A percentile compares a stretch with the other conserved stretches of the same genome.
phyloP scores from a whole-genome alignment of 1,140 invertebrate species.

The Cotesia vestalis region DNA sequence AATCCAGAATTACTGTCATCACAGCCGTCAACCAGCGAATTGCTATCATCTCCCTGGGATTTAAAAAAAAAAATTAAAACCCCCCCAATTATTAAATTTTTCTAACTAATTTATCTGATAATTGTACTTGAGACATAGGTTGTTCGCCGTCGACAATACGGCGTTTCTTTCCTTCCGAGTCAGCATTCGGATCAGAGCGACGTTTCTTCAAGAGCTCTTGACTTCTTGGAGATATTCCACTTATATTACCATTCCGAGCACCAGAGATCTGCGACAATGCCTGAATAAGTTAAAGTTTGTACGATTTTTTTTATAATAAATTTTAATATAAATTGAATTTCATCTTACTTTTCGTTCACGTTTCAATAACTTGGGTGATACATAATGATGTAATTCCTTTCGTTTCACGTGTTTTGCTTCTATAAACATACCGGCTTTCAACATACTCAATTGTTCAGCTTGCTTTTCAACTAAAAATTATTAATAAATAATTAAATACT shows the following conservation, averaged over 20 bases:
- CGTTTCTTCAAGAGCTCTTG: conserved; percentile 47
- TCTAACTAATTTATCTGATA: neutral
- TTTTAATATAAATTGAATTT: neutral
- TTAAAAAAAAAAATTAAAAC: too few relatives aligned
- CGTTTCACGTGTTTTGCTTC: conserved; percentile 80
- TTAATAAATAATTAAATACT: neutral
- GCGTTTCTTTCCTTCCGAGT: conserved; percentile 51
- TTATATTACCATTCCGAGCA: conserved; percentile 50
- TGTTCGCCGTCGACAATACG: conserved; percentile 51
- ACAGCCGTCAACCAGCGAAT: conserved; percentile 52
- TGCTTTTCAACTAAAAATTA: conserved; percentile 72
- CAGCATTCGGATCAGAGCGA: conserved; percentile 50
- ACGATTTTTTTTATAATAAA: neutral
- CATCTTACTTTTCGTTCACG: conserved; percentile 70
- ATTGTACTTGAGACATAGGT: conserved; percentile 46
- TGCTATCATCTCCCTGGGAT: conserved; percentile 50
- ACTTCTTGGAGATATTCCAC: conserved; percentile 51
- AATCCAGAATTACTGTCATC: conserved; percentile 61
- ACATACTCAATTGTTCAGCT: conserved; percentile 77
- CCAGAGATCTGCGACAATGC: conserved; percentile 47
- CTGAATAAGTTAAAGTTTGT: neutral
- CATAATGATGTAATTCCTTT: conserved; percentile 80
- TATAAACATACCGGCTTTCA: conserved; percentile 90
- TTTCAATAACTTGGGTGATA: conserved; percentile 76
- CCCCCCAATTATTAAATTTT: too few relatives aligned